Evolutionary conservation across 2,888 invertebrate genomes (phyloP).

Genomic region (Heterodera filipjevi): DNA sequence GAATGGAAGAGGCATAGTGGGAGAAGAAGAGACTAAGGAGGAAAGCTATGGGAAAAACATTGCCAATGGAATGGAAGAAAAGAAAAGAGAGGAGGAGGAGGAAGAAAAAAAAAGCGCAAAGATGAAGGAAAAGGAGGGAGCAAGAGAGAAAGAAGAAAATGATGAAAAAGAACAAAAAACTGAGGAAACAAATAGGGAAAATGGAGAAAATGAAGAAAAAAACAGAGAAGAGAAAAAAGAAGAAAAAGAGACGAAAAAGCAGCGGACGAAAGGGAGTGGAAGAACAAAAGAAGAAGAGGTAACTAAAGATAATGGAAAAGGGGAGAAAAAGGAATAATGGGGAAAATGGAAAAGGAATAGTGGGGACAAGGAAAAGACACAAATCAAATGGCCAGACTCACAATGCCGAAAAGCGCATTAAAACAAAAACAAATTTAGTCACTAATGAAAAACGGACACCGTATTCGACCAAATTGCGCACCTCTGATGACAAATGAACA

Average conservation of each 20-base stretch:
- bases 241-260: conserved; percentile 7
- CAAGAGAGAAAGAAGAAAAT: background rate
- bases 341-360: background rate
- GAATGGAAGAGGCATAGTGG: background rate
- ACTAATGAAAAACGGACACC: too few relatives aligned
- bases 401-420: too few relatives aligned
- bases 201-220: conserved; percentile 3
- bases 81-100: background rate
- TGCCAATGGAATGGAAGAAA: background rate
- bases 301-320: too few relatives aligned
- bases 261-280: background rate
- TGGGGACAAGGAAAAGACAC: background rate
- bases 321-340: background rate
- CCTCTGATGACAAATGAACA: background rate
- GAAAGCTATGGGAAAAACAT: background rate
- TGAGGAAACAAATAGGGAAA: background rate
- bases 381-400: conserved; percentile 11
- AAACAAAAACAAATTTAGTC: too few relatives aligned
- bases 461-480: conserved; percentile 7
- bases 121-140: background rate
- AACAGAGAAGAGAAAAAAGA: background rate
- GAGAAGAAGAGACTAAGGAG: background rate
- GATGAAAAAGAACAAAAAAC: background rate
- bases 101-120: background rate
- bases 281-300: background rate